Evolutionary conservation across 2,797 vertebrate species (phyloP).

Genomic region (Setipinna tenuifilis): DNA sequence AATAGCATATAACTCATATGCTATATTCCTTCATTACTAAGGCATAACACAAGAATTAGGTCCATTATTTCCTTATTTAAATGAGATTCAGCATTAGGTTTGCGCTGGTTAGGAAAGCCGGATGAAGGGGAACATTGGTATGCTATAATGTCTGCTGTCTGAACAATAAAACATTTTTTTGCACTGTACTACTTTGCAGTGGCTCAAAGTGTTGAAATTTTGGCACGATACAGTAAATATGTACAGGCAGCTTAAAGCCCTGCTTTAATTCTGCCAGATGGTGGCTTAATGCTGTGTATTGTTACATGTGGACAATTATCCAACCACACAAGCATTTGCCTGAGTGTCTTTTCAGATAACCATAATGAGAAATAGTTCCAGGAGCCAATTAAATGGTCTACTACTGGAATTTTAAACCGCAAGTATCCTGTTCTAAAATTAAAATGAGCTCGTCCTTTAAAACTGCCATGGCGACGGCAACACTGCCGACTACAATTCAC

Average conservation of each 20-base stretch:
- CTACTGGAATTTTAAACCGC: conserved; percentile 14
- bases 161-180: background rate
- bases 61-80: background rate
- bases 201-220: background rate
- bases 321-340: background rate
- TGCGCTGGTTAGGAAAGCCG: background rate
- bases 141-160: background rate
- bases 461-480: background rate
- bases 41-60: background rate
- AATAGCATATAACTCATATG: background rate
- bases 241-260: background rate
- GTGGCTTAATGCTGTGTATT: background rate
- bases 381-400: background rate
- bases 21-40: background rate
- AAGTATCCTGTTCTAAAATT: background rate
- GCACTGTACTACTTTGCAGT: background rate
- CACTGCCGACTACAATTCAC: background rate
- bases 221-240: background rate
- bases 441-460: background rate
- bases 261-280: background rate
- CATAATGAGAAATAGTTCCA: background rate
- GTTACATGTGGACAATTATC: background rate
- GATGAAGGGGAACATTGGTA: background rate
- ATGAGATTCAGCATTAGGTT: background rate
- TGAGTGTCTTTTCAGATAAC: conserved; percentile 12